These are phyloP conservation scores for Hypotaenidia okinawae DNA, from an alignment of 2,797 vertebrate species.

Conservation along the genomic window DNA sequence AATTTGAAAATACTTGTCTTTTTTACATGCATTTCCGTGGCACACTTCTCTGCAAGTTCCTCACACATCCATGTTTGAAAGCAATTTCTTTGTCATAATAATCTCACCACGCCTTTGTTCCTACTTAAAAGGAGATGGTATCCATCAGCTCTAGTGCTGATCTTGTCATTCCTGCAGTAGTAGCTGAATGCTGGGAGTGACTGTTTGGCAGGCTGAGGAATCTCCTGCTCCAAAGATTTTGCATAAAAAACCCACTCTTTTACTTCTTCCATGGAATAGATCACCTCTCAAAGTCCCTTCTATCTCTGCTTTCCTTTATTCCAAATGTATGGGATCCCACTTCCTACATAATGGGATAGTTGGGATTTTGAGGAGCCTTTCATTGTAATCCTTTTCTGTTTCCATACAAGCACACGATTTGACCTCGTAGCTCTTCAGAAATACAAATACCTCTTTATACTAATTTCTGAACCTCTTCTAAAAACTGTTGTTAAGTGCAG, in stretches of 20 bases:
- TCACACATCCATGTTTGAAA: not conserved
- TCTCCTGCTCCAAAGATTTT: not conserved
- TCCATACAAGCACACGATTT: not conserved
- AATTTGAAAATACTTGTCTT: not conserved
- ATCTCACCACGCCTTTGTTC: not conserved
- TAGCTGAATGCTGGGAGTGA: not conserved
- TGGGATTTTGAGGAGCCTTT: not conserved
- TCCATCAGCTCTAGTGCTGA: not conserved
- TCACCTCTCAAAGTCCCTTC: not conserved
- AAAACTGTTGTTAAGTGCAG: not conserved
- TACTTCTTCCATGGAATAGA: not conserved
- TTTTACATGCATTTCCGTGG: not conserved
- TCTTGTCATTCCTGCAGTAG: not conserved
- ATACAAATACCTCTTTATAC: not conserved
- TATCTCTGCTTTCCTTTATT: not conserved
- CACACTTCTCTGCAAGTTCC: not conserved
- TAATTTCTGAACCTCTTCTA: rapidly evolving
- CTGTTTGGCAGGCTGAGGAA: not conserved
- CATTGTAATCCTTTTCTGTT: not conserved
- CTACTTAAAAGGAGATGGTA: not conserved
- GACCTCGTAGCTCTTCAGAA: not conserved
- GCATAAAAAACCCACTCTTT: not conserved
- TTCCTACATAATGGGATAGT: not conserved
- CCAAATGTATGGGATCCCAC: rapidly evolving
- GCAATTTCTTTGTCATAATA: not conserved